Evolutionary conservation across 2,797 vertebrate species (phyloP), one percentile per base, ranked within the genome.

Genomic region (Cyclura pinguis): DNA sequence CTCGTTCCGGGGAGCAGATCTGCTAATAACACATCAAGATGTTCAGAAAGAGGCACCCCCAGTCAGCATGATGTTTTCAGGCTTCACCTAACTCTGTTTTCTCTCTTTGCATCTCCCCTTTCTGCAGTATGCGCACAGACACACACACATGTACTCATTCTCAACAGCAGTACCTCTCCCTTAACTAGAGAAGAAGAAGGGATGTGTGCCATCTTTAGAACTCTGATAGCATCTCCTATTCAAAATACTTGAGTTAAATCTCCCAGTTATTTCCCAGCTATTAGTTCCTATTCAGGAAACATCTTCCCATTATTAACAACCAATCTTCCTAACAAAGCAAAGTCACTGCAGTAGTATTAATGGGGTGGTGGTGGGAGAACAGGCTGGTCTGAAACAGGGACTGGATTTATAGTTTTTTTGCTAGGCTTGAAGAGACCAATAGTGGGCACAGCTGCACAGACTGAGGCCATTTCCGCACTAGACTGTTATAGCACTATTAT

Each of bases 301-400:
- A 42, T 32, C 32, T 81, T 20, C 13, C 50, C 2, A 62, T 8
- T 27, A 29, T 55, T 76, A 55, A 55, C n/a, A 59, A 42, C 13
- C 42, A 64, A 84, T 50, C 62, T 84, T 62, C 14, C 62, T 67
- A 84, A 84, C 4, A 42, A 64, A 84, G 82, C 59, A 84, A 84
- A 35, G 24, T 42, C 59, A 35, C 59, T 24, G n/a, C 2, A 55
- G 13, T 52, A 29, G 12, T 35, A 59, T 81, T 59, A 78, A 50
- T n/a, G 55, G 16, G 57, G 80, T 87, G 22, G 74, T n/a, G 10
- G 18, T 32, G 64, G 67, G 3, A 29, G 78, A 52, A n/a, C 50
- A 80, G 6, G 78, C 38, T 50, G 27, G 55, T 80, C 50, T 32
- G 76, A 78, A 69, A 35, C 18, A 29, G 14, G 84, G 82, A 3